These are phyloP conservation scores for Sitobion miscanthi DNA, from an alignment of 1,140 invertebrate genomes.

Conservation along the genomic window DNA sequence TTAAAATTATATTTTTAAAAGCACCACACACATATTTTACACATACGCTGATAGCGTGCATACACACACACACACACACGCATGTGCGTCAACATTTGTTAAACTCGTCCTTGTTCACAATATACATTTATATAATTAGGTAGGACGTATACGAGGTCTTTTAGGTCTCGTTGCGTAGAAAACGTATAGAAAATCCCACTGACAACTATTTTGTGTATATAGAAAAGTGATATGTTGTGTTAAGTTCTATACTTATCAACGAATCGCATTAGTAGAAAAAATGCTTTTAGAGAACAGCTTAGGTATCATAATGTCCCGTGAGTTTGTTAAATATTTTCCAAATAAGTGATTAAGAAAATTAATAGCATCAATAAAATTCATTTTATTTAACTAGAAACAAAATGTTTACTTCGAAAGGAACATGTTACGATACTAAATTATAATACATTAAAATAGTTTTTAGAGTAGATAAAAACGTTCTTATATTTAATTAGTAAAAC, in stretches of 20 bases:
- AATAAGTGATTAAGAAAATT: background rate
- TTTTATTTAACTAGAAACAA: conserved; percentile 2
- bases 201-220: background rate
- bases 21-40: background rate
- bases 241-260: background rate
- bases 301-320: background rate
- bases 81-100: background rate
- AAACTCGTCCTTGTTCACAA: background rate
- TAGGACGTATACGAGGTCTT: background rate
- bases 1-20: background rate
- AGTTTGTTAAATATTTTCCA: background rate
- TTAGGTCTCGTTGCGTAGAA: background rate
- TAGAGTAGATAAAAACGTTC: background rate
- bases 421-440: background rate
- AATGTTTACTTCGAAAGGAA: background rate
- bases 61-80: background rate
- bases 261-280: background rate
- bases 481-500: conserved; percentile 19
- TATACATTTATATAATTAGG: background rate
- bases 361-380: background rate
- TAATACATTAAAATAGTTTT: background rate
- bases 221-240: conserved; percentile 29
- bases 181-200: background rate
- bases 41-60: background rate
- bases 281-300: background rate